Evolutionary conservation across 2,797 vertebrate species (phyloP).

Genomic region (Etheostoma perlongum): DNA sequence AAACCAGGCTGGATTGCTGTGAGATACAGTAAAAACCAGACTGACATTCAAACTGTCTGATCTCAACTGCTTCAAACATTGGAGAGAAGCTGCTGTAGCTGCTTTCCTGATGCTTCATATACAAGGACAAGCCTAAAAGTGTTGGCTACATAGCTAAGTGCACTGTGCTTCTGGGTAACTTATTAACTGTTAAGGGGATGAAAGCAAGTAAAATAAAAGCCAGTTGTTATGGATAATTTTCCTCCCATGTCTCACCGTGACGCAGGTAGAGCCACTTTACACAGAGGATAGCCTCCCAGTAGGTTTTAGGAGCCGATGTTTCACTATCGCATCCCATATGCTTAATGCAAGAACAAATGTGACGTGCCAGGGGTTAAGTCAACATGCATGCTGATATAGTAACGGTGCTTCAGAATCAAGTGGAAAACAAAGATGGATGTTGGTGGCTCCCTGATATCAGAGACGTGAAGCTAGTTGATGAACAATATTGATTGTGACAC

Average conservation of each 20-base stretch:
- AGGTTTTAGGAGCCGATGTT: constrained; percentile 15
- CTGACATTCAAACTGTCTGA: constrained; percentile 56
- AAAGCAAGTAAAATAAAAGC: constrained; percentile 39
- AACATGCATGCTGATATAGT: constrained; percentile 6
- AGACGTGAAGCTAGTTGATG: background rate
- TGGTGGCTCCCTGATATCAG: background rate
- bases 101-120: constrained; percentile 17
- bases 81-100: constrained; percentile 3
- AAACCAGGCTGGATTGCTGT: constrained; percentile 50
- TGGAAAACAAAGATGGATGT: constrained; percentile 8
- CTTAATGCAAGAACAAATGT: constrained; percentile 26
- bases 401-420: background rate
- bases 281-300: constrained; percentile 3
- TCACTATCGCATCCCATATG: background rate
- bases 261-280: constrained; percentile 19
- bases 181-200: constrained; percentile 23
- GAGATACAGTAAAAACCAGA: constrained; percentile 65
- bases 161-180: constrained; percentile 2
- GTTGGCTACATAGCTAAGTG: constrained; percentile 1
- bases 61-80: constrained; percentile 50
- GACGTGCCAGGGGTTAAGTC: constrained; percentile 19
- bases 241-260: constrained; percentile 5
- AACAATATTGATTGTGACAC: constrained; percentile 1
- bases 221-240: constrained; percentile 33
- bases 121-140: constrained; percentile 18